Base-by-base conservation (phyloP, 2,888 invertebrate genomes). In the Pinctada fucata region DNA sequence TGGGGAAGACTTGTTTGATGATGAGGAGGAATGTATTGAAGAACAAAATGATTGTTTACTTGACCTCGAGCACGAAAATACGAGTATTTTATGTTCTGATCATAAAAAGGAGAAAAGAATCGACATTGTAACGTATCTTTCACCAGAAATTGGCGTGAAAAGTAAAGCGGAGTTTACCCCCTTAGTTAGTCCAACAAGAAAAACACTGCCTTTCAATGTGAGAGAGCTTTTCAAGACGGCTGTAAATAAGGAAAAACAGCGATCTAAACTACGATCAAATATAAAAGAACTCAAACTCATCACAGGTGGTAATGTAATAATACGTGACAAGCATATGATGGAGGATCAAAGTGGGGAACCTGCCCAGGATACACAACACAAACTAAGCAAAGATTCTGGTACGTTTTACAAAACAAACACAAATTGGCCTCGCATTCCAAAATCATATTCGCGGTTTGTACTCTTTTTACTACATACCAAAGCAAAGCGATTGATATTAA, bases 161-260 rank as follows among this genome's bases (percentile, higher is more conserved):
- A 52, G n/a, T 10, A 49, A 72, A 8, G 49, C 75, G 10, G 72
- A 79, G 67, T 75, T 79, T 48, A 75, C 71, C 48, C 79, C 79
- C 49, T 75, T 79, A 49, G 63, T 66, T n/a, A 50, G 48, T n/a
- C 58, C 71, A 48, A 67, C 31, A 8, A 67, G 64, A 50, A 71
- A 66, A 64, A 75, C 75, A 5, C 72, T 75, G 4, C 77, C 67
- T 47, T 78, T 78, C 63, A 72, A 75, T 72, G 80, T 80, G 45
- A 77, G 75, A 75, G 45, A 72, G n/a, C 72, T 79, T 52, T 79
- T 79, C 50, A 75, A 72, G 51, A 70, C 72, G 65, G 75, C 75
- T 48, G 71, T 79, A 47, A 31, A 71, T 5, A 71, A 75, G 48
- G 48, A 52, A 5, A 79, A 72, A 58, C 70, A 75, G n/a, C 74